These are phyloP conservation scores for Phaetusa simplex DNA, from an alignment of 2,113 vertebrate species.

Conservation along the genomic window DNA sequence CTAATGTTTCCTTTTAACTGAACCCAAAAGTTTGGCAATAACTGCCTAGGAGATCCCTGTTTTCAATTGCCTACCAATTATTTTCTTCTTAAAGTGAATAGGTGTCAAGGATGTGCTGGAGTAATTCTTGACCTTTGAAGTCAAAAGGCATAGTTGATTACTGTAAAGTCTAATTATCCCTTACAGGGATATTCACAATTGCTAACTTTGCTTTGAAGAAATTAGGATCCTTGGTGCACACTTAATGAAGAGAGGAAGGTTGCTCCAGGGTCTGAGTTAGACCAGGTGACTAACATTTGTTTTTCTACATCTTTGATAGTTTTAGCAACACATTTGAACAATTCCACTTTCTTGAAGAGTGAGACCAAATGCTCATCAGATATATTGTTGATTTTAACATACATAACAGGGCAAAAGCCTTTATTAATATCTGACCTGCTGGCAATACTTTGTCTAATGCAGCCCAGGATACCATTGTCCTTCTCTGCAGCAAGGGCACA, in stretches of 20 bases:
- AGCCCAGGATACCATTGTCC: accelerated
- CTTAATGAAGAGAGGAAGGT: not conserved
- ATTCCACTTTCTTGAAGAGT: not conserved
- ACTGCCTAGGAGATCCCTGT: not conserved
- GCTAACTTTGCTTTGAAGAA: not conserved
- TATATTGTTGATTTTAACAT: not conserved
- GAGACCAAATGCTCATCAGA: not conserved
- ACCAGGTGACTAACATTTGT: not conserved
- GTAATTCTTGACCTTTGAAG: constrained; percentile 21
- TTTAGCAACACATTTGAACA: not conserved
- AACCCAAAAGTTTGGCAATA: not conserved
- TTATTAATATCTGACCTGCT: not conserved
- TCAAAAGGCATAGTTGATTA: not conserved
- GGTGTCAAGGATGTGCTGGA: not conserved
- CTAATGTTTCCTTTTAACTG: not conserved
- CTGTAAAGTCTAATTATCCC: not conserved
- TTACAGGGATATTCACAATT: not conserved
- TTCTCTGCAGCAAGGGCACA: not conserved
- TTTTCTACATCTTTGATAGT: not conserved
- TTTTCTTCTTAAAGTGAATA: not conserved
- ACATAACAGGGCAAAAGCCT: not conserved
- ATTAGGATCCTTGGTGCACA: not conserved
- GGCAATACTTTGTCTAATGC: not conserved
- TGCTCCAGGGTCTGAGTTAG: not conserved
- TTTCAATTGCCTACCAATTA: not conserved